Conservation (phyloP, 2,797 vertebrate species). For the Scarus forsteni region DNA sequence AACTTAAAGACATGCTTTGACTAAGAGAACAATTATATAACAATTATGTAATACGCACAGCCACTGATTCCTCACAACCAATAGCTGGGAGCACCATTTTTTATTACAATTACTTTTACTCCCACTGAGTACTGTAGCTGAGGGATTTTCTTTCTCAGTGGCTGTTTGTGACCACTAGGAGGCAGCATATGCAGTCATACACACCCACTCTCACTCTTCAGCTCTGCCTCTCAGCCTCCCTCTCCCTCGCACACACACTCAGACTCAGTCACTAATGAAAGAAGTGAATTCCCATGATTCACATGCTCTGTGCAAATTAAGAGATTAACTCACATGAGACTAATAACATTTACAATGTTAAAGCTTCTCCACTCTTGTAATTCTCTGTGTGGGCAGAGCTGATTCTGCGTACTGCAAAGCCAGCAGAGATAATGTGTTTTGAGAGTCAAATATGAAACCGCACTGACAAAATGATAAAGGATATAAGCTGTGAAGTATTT, state of each 20-base stretch:
- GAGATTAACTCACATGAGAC: conserved; percentile 62
- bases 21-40: background rate
- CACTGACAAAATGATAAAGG: background rate
- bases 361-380: conserved; percentile 12
- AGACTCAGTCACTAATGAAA: conserved; percentile 35
- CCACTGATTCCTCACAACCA: background rate
- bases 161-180: conserved; percentile 36
- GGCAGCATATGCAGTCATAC: conserved; percentile 29
- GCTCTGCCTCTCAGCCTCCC: background rate
- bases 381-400: conserved; percentile 6
- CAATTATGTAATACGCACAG: background rate
- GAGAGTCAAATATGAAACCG: background rate
- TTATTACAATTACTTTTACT: background rate
- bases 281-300: conserved; percentile 67
- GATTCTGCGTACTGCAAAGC: background rate
- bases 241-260: background rate
- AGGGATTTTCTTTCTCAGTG: conserved; percentile 1
- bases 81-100: background rate
- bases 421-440: conserved; percentile 3
- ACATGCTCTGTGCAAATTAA: conserved; percentile 54
- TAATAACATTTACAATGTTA: conserved; percentile 44
- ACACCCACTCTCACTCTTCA: background rate
- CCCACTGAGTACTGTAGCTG: background rate
- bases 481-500: background rate
- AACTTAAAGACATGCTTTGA: background rate